These are phyloP conservation scores for Stratiomys singularior DNA, from an alignment of 2,888 invertebrate species.

Conservation along the genomic window DNA sequence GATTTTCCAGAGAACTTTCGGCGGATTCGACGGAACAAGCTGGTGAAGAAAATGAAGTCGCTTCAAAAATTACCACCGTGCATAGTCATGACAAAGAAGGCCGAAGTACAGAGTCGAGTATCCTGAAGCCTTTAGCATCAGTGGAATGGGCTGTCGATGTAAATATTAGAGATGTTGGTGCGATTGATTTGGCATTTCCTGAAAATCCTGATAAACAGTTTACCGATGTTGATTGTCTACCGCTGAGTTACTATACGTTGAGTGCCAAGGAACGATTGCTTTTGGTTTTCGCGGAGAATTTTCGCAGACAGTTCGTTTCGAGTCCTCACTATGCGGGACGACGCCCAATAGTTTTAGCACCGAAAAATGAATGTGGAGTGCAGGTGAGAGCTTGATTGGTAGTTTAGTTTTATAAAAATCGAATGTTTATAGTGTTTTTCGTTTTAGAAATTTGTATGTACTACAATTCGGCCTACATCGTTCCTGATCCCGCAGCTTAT, in stretches of 20 bases:
- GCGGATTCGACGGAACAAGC: too few species aligned
- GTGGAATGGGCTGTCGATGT: conserved; percentile 11
- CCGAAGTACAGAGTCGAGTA: neutral
- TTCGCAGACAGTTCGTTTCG: conserved; percentile 75
- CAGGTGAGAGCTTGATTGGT: too few species aligned
- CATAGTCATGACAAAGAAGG: neutral
- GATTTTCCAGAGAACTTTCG: too few species aligned
- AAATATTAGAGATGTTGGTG: conserved; percentile 55
- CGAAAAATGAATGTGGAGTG: conserved; percentile 80
- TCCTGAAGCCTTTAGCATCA: neutral
- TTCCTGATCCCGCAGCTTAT: conserved; percentile 75
- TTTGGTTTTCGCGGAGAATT: conserved; percentile 81
- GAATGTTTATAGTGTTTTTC: neutral
- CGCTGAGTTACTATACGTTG: conserved; percentile 73
- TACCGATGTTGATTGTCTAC: conserved; percentile 71
- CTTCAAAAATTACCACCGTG: neutral
- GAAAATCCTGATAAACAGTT: conserved; percentile 67
- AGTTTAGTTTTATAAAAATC: neutral
- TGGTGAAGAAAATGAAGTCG: too few species aligned
- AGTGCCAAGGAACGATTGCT: conserved; percentile 77
- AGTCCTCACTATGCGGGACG: conserved; percentile 68
- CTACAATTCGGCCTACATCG: conserved; percentile 81
- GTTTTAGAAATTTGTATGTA: conserved; percentile 87
- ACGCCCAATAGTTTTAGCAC: conserved; percentile 75
- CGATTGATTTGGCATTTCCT: conserved; percentile 62